Evolutionary conservation across 2,888 invertebrate species (phyloP), one percentile per base, ranked within the genome.

Genomic region (Aspidiotus destructor): DNA sequence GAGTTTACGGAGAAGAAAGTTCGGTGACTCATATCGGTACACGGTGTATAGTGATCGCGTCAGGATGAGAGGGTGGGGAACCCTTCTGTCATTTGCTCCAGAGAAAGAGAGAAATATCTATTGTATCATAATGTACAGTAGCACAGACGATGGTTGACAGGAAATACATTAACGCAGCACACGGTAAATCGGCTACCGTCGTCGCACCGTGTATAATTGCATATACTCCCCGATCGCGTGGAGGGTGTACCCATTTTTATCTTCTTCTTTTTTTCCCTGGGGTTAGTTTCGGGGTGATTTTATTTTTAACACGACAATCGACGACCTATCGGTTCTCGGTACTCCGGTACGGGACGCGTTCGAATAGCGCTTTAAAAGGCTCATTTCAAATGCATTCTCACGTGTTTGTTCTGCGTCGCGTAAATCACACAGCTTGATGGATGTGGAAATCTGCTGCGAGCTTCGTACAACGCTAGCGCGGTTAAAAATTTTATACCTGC

Each of bases 131-230:
- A 28, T 28, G 28, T 28, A 28, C 28, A 28, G 28, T 28, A 28
- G 28, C 28, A 28, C 28, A 60, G 67, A 60, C 67, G 60, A 67
- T 67, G 67, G 67, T 60, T 67, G 67, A 67, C 67, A 67, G 67
- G 67, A 67, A 67, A 67, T 67, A 67, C 67, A 67, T 67, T 67
- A 67, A 60, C 58, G 67, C 44, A 67, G 67, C 67, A 67, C 67
- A 67, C 67, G 67, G 67, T 67, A 60, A 67, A 40, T 52, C 44
- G 65, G 57, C 65, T 67, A 67, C 67, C 67, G 67, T 67, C 67
- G 67, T 58, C 58, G 16, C n/a, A 64, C 67, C 67, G 67, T 67
- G 58, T 67, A 67, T 67, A 67, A 67, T 67, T 67, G 67, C 60
- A 52, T 58, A 65, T 52, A 57, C 58, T 52, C 54, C n/a, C 64